Percentiles rank a stretch among this genome's conserved stretches.
These are phyloP conservation scores for Sisyra nigra DNA, from an alignment of 2,888 invertebrate species.

Conservation along the genomic window DNA sequence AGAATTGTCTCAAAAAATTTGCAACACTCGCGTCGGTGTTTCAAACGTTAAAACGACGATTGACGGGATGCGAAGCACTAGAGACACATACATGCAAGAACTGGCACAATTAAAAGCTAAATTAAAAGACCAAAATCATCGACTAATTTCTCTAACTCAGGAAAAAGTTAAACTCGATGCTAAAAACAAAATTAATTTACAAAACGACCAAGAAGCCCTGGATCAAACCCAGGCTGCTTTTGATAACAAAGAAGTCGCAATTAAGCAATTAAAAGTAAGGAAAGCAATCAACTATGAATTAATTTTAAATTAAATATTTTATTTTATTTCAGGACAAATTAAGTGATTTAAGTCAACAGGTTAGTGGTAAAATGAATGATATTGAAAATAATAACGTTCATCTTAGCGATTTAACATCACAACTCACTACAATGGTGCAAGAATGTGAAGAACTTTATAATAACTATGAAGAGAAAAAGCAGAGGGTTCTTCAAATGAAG, in stretches of 20 bases:
- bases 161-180: slow-evolving; percentile 70
- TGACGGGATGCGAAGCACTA: slow-evolving; percentile 85
- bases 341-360: slow-evolving; percentile 60
- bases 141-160: slow-evolving; percentile 62
- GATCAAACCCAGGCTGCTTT: slow-evolving; percentile 42
- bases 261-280: slow-evolving; percentile 38
- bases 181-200: slow-evolving; percentile 39
- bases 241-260: slow-evolving; percentile 46
- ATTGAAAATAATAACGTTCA: slow-evolving; percentile 67
- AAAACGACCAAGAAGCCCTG: slow-evolving; percentile 28
- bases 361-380: slow-evolving; percentile 62
- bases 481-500: slow-evolving; percentile 37
- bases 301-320: slow-evolving; percentile 37
- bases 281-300: slow-evolving; percentile 29
- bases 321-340: slow-evolving; percentile 34
- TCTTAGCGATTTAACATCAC: slow-evolving; percentile 52
- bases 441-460: slow-evolving; percentile 51
- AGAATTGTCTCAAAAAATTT: slow-evolving; percentile 65
- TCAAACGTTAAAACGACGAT: slow-evolving; percentile 89
- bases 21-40: slow-evolving; percentile 71
- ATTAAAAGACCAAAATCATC: slow-evolving; percentile 72
- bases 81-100: slow-evolving; percentile 79
- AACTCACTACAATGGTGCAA: slow-evolving; percentile 44
- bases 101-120: slow-evolving; percentile 68
- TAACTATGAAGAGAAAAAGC: slow-evolving; percentile 52